phyloP scores from a whole-genome alignment of 2,113 vertebrate species.

The Thamnophis sirtalis region DNA sequence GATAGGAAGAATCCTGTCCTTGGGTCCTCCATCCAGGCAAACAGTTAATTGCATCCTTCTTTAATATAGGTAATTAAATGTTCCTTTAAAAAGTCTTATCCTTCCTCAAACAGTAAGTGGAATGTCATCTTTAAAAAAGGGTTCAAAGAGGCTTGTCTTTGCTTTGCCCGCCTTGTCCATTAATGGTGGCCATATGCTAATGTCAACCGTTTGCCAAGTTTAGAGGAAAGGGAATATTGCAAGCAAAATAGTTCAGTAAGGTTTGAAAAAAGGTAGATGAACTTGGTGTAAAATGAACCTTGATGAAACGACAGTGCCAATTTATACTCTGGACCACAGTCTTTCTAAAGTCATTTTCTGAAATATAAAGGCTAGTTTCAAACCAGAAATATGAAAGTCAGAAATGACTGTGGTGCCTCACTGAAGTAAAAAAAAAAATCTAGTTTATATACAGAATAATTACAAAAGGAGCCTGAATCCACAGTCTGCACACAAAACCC shows the following conservation, averaged over 20 bases:
- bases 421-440: background rate
- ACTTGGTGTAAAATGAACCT: background rate
- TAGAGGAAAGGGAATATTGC: background rate
- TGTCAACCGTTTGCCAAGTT: constrained; percentile 26
- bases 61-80: constrained; percentile 11
- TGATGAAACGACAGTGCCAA: background rate
- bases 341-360: background rate
- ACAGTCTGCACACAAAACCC: background rate
- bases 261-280: constrained; percentile 1
- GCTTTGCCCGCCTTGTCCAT: constrained; percentile 26
- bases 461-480: background rate
- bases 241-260: background rate
- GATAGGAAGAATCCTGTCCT: constrained; percentile 30
- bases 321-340: background rate
- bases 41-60: background rate
- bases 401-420: background rate
- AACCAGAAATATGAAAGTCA: background rate
- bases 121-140: constrained; percentile 43
- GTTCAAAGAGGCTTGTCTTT: background rate
- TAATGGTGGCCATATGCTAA: background rate
- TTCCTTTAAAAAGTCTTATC: constrained; percentile 25
- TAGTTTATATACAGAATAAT: background rate
- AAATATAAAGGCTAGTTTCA: background rate
- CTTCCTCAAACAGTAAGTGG: constrained; percentile 37
- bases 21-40: constrained; percentile 34